Percentiles rank a stretch among this genome's conserved stretches.
phyloP scores from a whole-genome alignment of 2,113 vertebrate species.

The Epinephelus cyanopodus region DNA sequence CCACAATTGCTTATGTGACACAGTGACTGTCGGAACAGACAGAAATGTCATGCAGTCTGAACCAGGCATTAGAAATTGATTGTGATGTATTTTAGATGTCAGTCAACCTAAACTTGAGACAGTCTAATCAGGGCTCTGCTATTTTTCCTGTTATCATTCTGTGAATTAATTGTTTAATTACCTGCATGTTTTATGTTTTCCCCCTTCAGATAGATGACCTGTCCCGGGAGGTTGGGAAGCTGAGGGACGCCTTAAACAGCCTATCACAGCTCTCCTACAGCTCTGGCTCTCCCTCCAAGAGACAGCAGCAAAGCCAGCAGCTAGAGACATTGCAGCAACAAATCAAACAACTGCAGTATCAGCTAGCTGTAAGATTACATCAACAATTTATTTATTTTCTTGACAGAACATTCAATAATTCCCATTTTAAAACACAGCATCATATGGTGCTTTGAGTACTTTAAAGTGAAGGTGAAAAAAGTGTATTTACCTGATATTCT shows the following conservation, averaged over 20 bases:
- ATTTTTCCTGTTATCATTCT: background rate
- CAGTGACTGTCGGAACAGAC: too few relatives aligned
- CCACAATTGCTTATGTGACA: too few relatives aligned
- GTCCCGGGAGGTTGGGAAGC: slow-evolving; percentile 93
- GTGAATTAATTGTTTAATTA: background rate
- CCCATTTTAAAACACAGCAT: too few relatives aligned
- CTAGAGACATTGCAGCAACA: slow-evolving; percentile 93
- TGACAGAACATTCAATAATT: background rate
- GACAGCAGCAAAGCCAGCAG: slow-evolving; percentile 91
- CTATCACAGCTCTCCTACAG: slow-evolving; percentile 96
- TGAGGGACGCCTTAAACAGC: slow-evolving; percentile 97
- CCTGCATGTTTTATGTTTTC: background rate
- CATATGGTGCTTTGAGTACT: background rate
- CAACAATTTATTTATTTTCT: too few relatives aligned
- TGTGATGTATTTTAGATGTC: background rate
- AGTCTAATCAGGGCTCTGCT: background rate
- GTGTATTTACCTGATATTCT: slow-evolving; percentile 13
- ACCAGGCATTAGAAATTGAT: background rate
- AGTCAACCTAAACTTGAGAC: background rate
- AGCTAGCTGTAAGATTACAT: slow-evolving; percentile 89
- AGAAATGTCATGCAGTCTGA: too few relatives aligned
- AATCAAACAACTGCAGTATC: slow-evolving; percentile 94
- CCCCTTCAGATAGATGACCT: slow-evolving; percentile 91
- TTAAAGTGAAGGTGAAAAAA: background rate
- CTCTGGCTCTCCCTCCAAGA: slow-evolving; percentile 88